phyloP scores from a whole-genome alignment of 2,797 vertebrate species.

The Graptemys geographica region DNA sequence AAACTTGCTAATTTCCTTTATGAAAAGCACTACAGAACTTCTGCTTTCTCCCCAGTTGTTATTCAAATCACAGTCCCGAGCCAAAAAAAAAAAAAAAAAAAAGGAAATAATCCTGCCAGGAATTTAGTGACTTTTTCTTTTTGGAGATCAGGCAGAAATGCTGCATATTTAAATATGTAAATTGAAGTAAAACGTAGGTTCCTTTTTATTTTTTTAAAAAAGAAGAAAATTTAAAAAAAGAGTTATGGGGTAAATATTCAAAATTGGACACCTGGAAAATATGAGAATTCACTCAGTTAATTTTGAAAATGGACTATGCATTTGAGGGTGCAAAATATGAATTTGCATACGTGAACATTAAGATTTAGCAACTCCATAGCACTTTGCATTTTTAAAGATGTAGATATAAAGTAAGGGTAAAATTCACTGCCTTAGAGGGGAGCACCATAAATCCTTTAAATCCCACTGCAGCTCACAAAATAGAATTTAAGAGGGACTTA shows the following conservation, averaged over 20 bases:
- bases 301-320: neutral
- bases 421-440: neutral
- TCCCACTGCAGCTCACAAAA: constrained; percentile 31
- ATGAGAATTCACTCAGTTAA: neutral
- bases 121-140: constrained; percentile 70
- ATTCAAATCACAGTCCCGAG: constrained; percentile 71
- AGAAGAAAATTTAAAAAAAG: accelerated
- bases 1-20: constrained; percentile 82
- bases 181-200: constrained; percentile 28
- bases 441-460: constrained; percentile 19
- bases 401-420: constrained; percentile 20
- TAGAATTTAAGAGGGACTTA: constrained; percentile 22
- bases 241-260: neutral
- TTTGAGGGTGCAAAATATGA: neutral
- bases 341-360: neutral
- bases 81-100: constrained; percentile 28
- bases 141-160: constrained; percentile 54
- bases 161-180: constrained; percentile 68
- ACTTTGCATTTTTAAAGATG: neutral
- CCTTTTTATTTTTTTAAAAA: accelerated
- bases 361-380: neutral
- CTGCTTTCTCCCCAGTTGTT: constrained; percentile 65
- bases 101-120: constrained; percentile 52
- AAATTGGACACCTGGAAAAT: neutral
- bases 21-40: constrained; percentile 68